Base-by-base conservation (phyloP, 2,113 vertebrate genomes). In the Thryonomys swinderianus region DNA sequence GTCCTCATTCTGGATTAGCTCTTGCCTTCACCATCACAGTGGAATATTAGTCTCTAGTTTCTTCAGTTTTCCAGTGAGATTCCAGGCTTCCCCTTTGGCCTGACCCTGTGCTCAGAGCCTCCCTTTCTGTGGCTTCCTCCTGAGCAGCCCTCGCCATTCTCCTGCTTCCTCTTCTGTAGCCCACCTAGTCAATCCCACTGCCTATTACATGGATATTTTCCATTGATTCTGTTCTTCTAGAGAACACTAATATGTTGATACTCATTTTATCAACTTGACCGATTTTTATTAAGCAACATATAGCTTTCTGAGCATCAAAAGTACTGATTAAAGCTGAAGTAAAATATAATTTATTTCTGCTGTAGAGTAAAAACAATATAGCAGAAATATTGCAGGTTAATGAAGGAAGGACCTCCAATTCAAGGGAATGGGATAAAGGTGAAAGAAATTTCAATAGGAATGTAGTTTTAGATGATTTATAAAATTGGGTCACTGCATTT, bases 401-500 rank as follows among this genome's bases (percentile, higher is more conserved):
- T n/a, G n/a, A 55, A 40, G 73, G 59, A 71, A 37, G 7, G 34
- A 76, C 23, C 42, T 9, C 23, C 23, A 91, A 51, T 12, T 84
- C 18, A 57, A 42, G 7, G 7, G 14, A 82, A 55, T 3, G 85
- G 0, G 27, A 32, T 20, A 27, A 88, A 53, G 23, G 25, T 88
- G 64, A 95, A 79, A 66, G 25, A 82, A 59, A 66, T 53, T 82
- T 57, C 18, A 53, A 45, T 76, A 66, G 66, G 53, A 78, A 64
- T n/a, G 6, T 55, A 93, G 11, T 51, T 93, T 64, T 83, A 73
- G 34, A 64, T 69, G 79, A 34, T 61, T 74, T 92, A 59, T 55
- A 88, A 90, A 97, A 96, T 89, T 92, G 91, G 83, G 83, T 94
- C 62, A 91, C 34, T 69, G 66, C 42, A 84, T 88, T 96, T 95